These are phyloP conservation scores for Antennarius maculatus DNA, from an alignment of 2,797 vertebrate species.

Conservation along the genomic window DNA sequence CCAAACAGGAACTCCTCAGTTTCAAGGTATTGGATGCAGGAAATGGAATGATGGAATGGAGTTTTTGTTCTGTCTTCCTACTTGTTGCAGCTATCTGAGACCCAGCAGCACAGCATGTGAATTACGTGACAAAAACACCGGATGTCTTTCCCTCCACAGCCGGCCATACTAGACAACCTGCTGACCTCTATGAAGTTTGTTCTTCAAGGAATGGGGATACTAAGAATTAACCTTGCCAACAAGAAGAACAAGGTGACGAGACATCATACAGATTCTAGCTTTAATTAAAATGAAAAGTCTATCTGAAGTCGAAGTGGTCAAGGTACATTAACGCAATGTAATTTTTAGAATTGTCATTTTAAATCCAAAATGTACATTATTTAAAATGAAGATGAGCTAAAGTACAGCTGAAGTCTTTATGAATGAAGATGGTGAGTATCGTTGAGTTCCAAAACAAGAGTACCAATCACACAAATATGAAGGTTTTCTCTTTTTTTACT, in stretches of 20 bases:
- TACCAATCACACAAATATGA: background rate
- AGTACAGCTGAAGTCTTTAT: too few species aligned
- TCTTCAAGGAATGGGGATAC: constrained; percentile 80
- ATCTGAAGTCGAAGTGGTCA: background rate
- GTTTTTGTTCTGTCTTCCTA: background rate
- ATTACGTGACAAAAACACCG: background rate
- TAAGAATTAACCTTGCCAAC: constrained; percentile 80
- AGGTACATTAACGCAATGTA: too few species aligned
- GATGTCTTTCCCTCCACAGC: constrained; percentile 46
- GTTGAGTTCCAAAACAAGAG: too few species aligned
- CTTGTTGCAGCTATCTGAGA: background rate
- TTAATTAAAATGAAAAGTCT: constrained; percentile 1
- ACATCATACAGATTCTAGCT: background rate
- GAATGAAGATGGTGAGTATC: too few species aligned
- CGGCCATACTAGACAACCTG: constrained; percentile 81
- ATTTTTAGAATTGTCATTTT: too few species aligned
- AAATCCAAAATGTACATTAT: too few species aligned
- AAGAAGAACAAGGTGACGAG: constrained; percentile 78
- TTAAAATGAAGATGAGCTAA: too few species aligned
- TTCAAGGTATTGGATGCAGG: constrained; percentile 75
- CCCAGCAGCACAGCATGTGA: background rate
- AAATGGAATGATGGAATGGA: background rate
- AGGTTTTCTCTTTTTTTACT: background rate
- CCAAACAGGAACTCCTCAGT: constrained; percentile 74
- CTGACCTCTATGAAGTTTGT: constrained; percentile 83